These are phyloP conservation scores for Okamejei kenojei DNA, from an alignment of 2,797 vertebrate species.

Conservation along the genomic window DNA sequence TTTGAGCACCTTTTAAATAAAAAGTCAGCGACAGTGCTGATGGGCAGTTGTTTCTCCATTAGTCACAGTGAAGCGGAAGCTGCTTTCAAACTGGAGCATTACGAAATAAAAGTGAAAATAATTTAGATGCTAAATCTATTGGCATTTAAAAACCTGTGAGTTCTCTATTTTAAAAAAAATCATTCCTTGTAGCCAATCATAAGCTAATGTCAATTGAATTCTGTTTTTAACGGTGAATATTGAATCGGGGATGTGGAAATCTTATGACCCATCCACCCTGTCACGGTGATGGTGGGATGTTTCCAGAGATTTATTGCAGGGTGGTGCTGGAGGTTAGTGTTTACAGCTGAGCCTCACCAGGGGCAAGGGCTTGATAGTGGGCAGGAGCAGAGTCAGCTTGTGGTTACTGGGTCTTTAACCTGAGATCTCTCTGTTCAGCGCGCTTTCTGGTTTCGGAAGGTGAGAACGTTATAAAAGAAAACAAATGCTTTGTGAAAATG, in stretches of 20 bases:
- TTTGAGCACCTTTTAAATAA: conserved; percentile 16
- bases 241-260: background rate
- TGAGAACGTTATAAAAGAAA: background rate
- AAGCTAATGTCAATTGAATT: background rate
- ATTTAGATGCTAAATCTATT: background rate
- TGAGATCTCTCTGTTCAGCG: background rate
- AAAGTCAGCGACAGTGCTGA: background rate
- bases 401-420: background rate
- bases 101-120: background rate
- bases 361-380: background rate
- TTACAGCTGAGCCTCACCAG: background rate
- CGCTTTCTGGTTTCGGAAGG: background rate
- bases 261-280: background rate
- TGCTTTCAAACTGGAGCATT: background rate
- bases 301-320: background rate
- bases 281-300: background rate
- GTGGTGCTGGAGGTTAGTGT: background rate
- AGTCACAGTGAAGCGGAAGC: background rate
- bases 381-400: background rate
- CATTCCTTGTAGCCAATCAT: conserved; percentile 1
- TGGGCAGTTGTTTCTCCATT: conserved; percentile 30
- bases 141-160: background rate
- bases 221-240: background rate
- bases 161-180: background rate
- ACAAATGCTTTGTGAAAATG: background rate